Base-by-base conservation (phyloP, 2,797 vertebrate species). In the Esox lucius region DNA sequence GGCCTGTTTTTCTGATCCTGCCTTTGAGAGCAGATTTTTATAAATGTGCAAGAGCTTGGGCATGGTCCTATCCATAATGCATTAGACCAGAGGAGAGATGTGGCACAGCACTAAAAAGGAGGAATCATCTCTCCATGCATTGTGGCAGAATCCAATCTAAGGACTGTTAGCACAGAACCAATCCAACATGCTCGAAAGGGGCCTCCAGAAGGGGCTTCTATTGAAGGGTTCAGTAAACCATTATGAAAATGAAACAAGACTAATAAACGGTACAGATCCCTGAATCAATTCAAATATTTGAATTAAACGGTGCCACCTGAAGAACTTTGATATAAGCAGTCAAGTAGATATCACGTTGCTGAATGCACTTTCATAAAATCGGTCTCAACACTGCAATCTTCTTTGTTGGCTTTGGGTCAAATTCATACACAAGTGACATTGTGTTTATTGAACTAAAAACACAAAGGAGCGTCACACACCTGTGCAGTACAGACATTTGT, bases 221-320 rank as follows among this genome's bases (percentile, higher is more conserved):
- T 91, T 87, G 90, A 82, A 81, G 80, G 87, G 87, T 90, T 92
- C 88, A 82, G 90, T 90, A 93, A 93, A 87, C 90, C 91, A 93
- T 94, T 94, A 93, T 94, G 92, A 92, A 93, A 93, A 94, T 93
- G 89, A 93, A 93, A 91, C 86, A 78, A 88, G 89, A 92, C 90
- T 89, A 91, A 91, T 91, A 87, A 88, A 90, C 65, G 85, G 90
- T 91, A 91, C 86, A 88, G 87, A 92, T 90, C 88, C 89, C 84
- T 80, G 85, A 73, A 77, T 81, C n/a, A 87, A 87, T 87, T 87
- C 80, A 84, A 85, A 87, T 88, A 84, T 76, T 73, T 76, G 80
- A 19, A 48, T 59, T 48, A 17, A 17, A 26, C 22, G 11, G 11
- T 31, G 6, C 33, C 35, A n/a, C 31, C 24, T 28, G 24, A 65